These are phyloP conservation scores for Brachionus manjavacas DNA, from an alignment of 1,140 invertebrate species.

Conservation along the genomic window DNA sequence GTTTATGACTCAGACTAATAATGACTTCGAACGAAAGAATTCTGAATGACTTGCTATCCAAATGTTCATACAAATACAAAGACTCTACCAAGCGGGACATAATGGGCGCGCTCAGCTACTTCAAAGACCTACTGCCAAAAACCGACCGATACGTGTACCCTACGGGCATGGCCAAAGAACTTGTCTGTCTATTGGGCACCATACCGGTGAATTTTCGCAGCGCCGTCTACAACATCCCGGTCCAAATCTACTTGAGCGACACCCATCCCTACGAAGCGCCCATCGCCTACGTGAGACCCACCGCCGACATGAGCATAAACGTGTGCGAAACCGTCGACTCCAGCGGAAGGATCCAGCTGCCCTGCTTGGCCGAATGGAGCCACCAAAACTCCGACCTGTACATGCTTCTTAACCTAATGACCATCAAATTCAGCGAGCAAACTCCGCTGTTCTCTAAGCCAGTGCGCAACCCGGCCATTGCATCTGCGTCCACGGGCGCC, in stretches of 20 bases:
- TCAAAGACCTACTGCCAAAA: conserved; percentile 16
- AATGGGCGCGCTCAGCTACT: neutral
- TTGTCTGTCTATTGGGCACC: conserved; percentile 80
- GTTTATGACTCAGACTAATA: neutral
- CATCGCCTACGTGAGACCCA: conserved; percentile 95
- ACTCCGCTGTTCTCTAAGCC: conserved; percentile 77
- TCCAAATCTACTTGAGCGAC: conserved; percentile 91
- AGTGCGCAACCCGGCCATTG: neutral
- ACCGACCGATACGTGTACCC: conserved; percentile 49
- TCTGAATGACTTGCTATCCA: neutral
- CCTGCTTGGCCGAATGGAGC: conserved; percentile 92
- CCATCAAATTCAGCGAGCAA: conserved; percentile 83
- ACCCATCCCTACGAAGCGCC: conserved; percentile 93
- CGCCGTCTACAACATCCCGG: conserved; percentile 86
- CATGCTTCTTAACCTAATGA: conserved; percentile 82
- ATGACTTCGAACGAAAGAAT: conserved; percentile 17
- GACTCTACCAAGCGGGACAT: conserved; percentile 23
- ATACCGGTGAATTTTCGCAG: conserved; percentile 81
- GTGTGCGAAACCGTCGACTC: conserved; percentile 86
- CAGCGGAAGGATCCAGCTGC: conserved; percentile 90
- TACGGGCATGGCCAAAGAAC: conserved; percentile 74
- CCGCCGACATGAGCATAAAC: conserved; percentile 88
- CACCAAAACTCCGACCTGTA: conserved; percentile 75
- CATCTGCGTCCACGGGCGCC: neutral
- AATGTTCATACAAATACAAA: conserved; percentile 42